These are phyloP conservation scores for Pygocentrus nattereri DNA, from an alignment of 2,797 vertebrate genomes.

Conservation along the genomic window DNA sequence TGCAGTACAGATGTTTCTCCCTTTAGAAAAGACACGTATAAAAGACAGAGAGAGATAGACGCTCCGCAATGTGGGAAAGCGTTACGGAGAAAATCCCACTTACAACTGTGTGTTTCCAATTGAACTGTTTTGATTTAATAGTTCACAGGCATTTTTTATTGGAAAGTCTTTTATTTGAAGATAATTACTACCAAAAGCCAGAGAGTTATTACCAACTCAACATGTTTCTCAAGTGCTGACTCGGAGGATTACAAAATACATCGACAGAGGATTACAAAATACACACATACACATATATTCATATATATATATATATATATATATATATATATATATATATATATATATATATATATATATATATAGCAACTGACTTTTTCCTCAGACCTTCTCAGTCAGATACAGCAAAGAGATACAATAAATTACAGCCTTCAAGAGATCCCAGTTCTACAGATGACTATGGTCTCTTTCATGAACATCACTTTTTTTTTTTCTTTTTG, in stretches of 20 bases:
- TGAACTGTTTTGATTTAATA: slow-evolving; percentile 70
- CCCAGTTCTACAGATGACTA: slow-evolving; percentile 39
- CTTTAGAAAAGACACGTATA: slow-evolving; percentile 55
- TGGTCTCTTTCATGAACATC: slow-evolving; percentile 47
- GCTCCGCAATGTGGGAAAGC: slow-evolving; percentile 66
- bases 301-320: background rate
- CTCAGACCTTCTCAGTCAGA: slow-evolving; percentile 49
- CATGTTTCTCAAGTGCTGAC: slow-evolving; percentile 69
- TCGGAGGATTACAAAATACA: slow-evolving; percentile 52
- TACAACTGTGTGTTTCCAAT: slow-evolving; percentile 75
- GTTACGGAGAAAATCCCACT: slow-evolving; percentile 66
- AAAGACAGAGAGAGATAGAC: slow-evolving; percentile 41
- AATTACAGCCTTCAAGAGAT: slow-evolving; percentile 59
- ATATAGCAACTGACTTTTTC: slow-evolving; percentile 49
- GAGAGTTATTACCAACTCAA: slow-evolving; percentile 70
- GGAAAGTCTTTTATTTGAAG: slow-evolving; percentile 71
- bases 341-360: background rate
- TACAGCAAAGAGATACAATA: slow-evolving; percentile 53
- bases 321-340: too few species aligned
- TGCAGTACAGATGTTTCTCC: slow-evolving; percentile 67
- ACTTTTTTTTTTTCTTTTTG: background rate
- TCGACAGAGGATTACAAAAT: slow-evolving; percentile 53
- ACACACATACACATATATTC: background rate
- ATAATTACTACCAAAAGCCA: slow-evolving; percentile 82
- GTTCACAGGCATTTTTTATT: slow-evolving; percentile 77